These are phyloP conservation scores for Bugulina stolonifera DNA, from an alignment of 2,888 invertebrate species.

Conservation along the genomic window DNA sequence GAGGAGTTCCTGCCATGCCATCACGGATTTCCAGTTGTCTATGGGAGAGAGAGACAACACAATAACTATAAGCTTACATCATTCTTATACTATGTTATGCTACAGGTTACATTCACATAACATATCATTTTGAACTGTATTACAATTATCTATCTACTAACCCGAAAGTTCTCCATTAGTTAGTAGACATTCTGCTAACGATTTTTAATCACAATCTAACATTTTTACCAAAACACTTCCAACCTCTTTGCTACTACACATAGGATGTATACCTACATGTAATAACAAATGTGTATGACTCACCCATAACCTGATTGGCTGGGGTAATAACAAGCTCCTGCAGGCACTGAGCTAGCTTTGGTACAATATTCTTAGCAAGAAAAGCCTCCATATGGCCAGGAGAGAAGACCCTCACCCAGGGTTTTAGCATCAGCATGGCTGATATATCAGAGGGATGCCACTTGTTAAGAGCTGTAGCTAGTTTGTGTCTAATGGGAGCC, in stretches of 20 bases:
- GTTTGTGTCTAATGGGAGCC: slow-evolving; percentile 83
- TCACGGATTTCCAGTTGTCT: slow-evolving; percentile 91
- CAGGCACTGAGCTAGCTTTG: slow-evolving; percentile 48
- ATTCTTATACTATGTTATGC: too few relatives aligned
- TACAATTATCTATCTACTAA: too few relatives aligned
- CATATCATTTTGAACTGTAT: too few relatives aligned
- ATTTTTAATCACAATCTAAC: too few relatives aligned
- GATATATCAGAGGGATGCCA: slow-evolving; percentile 95
- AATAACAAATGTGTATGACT: too few relatives aligned
- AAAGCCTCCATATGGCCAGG: slow-evolving; percentile 68
- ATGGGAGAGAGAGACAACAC: slow-evolving; percentile 33
- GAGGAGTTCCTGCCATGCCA: slow-evolving; percentile 84
- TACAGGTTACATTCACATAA: too few relatives aligned
- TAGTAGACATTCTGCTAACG: too few relatives aligned
- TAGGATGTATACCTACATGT: too few relatives aligned
- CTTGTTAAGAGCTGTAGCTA: slow-evolving; percentile 77
- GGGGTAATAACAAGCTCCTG: slow-evolving; percentile 50
- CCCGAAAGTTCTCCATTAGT: too few relatives aligned
- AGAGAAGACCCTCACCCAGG: slow-evolving; percentile 77
- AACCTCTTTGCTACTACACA: too few relatives aligned
- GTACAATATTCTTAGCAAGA: slow-evolving; percentile 65
- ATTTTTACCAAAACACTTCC: too few relatives aligned
- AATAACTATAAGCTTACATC: not conserved
- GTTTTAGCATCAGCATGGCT: slow-evolving; percentile 80
- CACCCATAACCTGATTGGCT: slow-evolving; percentile 48